Percentiles rank a stretch among this genome's conserved stretches.
Conservation (phyloP, 2,888 invertebrate species). For the Nemotelus nigrinus region DNA sequence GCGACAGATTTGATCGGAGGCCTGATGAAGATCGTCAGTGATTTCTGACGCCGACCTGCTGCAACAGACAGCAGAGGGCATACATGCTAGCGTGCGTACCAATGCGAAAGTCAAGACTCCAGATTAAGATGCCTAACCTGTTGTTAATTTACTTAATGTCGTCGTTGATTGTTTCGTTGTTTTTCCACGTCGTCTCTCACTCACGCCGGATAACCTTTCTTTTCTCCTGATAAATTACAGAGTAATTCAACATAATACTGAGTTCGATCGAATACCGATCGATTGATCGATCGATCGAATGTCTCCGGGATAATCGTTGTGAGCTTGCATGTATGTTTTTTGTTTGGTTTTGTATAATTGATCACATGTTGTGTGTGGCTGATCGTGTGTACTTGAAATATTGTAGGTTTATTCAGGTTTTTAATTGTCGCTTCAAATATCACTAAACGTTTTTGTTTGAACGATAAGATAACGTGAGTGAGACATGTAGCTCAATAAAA, state of each 20-base stretch:
- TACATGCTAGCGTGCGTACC: slow-evolving; percentile 1
- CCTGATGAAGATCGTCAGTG: not conserved
- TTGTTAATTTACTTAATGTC: slow-evolving; percentile 39
- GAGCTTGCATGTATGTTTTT: slow-evolving; percentile 6
- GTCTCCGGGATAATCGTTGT: slow-evolving; percentile 27
- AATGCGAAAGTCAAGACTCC: not conserved
- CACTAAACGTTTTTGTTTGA: too few relatives aligned
- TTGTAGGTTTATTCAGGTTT: too few relatives aligned
- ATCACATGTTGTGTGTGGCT: not conserved
- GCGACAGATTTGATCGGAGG: not conserved
- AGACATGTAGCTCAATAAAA: too few relatives aligned
- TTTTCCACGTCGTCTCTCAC: not conserved
- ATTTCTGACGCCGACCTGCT: slow-evolving; percentile 19
- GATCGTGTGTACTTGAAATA: not conserved
- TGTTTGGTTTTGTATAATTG: not conserved
- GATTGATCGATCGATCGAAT: slow-evolving; percentile 13
- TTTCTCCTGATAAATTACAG: slow-evolving; percentile 29
- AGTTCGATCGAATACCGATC: not conserved
- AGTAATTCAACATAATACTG: not conserved
- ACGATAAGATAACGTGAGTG: too few relatives aligned
- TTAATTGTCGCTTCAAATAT: too few relatives aligned
- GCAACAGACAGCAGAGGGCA: too few relatives aligned
- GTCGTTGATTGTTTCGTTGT: slow-evolving; percentile 28
- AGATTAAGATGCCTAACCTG: slow-evolving; percentile 34
- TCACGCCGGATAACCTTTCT: not conserved